A percentile compares a stretch with the other conserved stretches of the same genome.
Conservation (phyloP, 1,140 invertebrate genomes). For the Drosophila eugracilis region DNA sequence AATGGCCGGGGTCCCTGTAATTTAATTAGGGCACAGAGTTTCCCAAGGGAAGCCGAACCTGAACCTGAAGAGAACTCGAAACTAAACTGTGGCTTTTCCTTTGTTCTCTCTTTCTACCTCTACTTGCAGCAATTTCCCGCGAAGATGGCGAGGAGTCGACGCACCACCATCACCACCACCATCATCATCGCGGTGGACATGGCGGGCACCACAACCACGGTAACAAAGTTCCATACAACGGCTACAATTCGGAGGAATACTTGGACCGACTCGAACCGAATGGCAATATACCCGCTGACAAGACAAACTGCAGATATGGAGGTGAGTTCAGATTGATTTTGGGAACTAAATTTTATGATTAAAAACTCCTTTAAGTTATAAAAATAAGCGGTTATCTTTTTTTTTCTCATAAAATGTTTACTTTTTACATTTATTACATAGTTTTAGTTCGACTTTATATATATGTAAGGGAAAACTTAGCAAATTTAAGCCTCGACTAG, state of each 20-base stretch:
- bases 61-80: slow-evolving; percentile 12
- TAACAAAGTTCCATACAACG: slow-evolving; percentile 92
- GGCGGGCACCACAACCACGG: slow-evolving; percentile 83
- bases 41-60: neutral
- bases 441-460: neutral
- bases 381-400: too few relatives aligned
- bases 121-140: slow-evolving; percentile 89
- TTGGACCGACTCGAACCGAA: slow-evolving; percentile 95
- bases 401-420: too few relatives aligned
- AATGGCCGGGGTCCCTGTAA: slow-evolving; percentile 19
- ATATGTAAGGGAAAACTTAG: neutral
- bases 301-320: slow-evolving; percentile 84
- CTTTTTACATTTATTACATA: too few relatives aligned
- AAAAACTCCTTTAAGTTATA: too few relatives aligned
- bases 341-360: neutral
- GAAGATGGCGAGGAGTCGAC: slow-evolving; percentile 89
- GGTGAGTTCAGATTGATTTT: slow-evolving; percentile 61
- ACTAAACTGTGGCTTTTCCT: slow-evolving; percentile 33
- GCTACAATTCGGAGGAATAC: slow-evolving; percentile 94
- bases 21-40: slow-evolving; percentile 32
- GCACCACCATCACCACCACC: slow-evolving; percentile 77
- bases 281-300: slow-evolving; percentile 90
- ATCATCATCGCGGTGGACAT: slow-evolving; percentile 81
- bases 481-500: slow-evolving; percentile 37
- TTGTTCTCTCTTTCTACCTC: slow-evolving; percentile 7